Conservation (phyloP, 2,113 vertebrate species). For the Proteles cristata region DNA sequence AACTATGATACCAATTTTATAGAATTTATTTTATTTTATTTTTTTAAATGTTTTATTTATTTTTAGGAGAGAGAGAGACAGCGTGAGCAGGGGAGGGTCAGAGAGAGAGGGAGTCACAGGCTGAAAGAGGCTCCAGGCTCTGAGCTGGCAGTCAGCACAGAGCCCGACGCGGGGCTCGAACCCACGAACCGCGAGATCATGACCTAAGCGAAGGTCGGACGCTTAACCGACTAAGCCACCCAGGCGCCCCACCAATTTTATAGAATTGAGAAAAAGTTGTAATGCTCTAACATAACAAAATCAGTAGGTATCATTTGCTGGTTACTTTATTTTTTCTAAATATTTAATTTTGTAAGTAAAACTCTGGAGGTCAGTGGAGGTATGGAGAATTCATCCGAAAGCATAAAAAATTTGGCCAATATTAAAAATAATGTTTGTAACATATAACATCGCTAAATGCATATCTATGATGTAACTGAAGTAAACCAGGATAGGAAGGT, state of each 20-base stretch:
- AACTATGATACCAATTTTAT: background rate
- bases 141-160: too few relatives aligned
- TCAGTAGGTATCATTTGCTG: background rate
- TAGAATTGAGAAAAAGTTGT: background rate
- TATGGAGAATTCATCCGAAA: background rate
- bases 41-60: too few relatives aligned
- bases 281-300: background rate
- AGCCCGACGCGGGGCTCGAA: too few relatives aligned
- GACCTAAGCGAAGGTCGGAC: too few relatives aligned
- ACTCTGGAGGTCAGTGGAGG: background rate
- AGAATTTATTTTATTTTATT: too few relatives aligned
- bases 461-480: background rate
- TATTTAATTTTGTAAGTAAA: conserved; percentile 10
- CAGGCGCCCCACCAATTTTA: background rate
- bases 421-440: background rate
- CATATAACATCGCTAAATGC: background rate
- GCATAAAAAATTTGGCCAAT: background rate
- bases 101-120: too few relatives aligned
- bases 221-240: too few relatives aligned
- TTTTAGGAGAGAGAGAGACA: too few relatives aligned
- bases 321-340: background rate
- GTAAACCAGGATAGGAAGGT: background rate
- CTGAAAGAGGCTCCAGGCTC: too few relatives aligned
- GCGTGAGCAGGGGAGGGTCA: too few relatives aligned
- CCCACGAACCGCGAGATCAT: too few relatives aligned